Conservation (phyloP, 2,888 invertebrate genomes). For the Chironomus tentans region DNA sequence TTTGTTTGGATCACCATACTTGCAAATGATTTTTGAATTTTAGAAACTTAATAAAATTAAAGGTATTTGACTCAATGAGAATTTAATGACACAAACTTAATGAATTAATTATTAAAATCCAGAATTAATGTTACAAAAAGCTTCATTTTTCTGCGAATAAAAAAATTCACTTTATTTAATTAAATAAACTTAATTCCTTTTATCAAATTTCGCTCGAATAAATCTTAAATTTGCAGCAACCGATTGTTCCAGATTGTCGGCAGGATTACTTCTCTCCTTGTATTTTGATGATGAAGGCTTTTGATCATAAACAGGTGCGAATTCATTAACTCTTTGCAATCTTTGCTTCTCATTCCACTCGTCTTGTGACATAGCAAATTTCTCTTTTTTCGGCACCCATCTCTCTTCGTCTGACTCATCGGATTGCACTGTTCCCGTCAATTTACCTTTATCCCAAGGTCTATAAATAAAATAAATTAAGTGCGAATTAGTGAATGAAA, state of each 20-base stretch:
- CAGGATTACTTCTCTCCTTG: constrained; percentile 30
- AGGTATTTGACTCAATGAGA: too few species aligned
- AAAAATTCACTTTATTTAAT: background rate
- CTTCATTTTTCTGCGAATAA: background rate
- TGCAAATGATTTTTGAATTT: too few species aligned
- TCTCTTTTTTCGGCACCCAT: constrained; percentile 39
- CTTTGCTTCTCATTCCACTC: constrained; percentile 53
- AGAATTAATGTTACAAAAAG: too few species aligned
- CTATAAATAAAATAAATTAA: constrained; percentile 32
- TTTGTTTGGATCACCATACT: too few species aligned
- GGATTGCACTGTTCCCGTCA: background rate
- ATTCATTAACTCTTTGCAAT: constrained; percentile 60
- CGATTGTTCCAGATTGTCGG: constrained; percentile 43
- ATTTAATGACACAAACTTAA: too few species aligned
- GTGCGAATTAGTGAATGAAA: too few species aligned
- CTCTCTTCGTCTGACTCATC: constrained; percentile 28
- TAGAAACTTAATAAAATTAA: too few species aligned
- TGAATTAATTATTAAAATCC: too few species aligned
- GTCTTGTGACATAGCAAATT: constrained; percentile 39
- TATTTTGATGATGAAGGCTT: constrained; percentile 36
- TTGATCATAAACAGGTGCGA: constrained; percentile 54
- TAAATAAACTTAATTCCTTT: background rate
- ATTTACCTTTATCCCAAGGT: constrained; percentile 59
- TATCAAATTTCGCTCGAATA: constrained; percentile 46
- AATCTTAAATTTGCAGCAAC: constrained; percentile 49